Evolutionary conservation across 2,113 vertebrate genomes (phyloP).

Genomic region (Thamnaconus septentrionalis): DNA sequence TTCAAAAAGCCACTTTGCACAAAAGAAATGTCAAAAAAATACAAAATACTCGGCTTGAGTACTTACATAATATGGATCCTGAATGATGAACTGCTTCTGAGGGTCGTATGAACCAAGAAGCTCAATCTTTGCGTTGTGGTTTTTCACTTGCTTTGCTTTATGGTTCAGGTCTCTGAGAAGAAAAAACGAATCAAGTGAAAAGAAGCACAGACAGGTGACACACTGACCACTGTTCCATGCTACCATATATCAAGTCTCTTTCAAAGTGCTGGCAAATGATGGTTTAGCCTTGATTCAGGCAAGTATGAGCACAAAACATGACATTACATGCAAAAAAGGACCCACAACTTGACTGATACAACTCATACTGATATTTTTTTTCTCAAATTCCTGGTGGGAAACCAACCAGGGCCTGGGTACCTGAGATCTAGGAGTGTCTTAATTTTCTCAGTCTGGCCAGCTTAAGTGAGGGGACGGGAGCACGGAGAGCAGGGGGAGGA

Average conservation of each 20-base stretch:
- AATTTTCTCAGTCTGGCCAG: slow-evolving; percentile 42
- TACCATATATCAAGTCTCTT: background rate
- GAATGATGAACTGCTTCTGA: slow-evolving; percentile 85
- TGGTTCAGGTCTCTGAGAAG: slow-evolving; percentile 86
- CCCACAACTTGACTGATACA: no score
- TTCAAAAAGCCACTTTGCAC: background rate
- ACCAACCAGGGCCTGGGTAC: slow-evolving; percentile 5
- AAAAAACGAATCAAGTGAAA: slow-evolving; percentile 32
- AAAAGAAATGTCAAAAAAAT: background rate
- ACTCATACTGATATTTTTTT: background rate
- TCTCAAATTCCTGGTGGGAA: background rate
- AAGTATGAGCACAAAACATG: background rate
- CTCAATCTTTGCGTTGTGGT: slow-evolving; percentile 82
- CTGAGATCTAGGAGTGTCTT: slow-evolving; percentile 12
- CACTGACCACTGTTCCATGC: background rate
- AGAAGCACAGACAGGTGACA: background rate
- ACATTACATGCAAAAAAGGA: no score
- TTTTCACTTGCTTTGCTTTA: slow-evolving; percentile 81
- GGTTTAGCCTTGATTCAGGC: background rate
- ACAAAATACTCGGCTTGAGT: background rate
- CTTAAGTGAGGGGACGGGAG: slow-evolving; percentile 15
- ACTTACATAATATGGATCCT: slow-evolving; percentile 91
- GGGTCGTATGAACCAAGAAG: slow-evolving; percentile 87
- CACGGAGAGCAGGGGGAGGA: slow-evolving; percentile 8
- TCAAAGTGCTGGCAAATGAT: background rate